Conservation (phyloP, 2,888 invertebrate genomes). For the Subacronicta megacephala region DNA sequence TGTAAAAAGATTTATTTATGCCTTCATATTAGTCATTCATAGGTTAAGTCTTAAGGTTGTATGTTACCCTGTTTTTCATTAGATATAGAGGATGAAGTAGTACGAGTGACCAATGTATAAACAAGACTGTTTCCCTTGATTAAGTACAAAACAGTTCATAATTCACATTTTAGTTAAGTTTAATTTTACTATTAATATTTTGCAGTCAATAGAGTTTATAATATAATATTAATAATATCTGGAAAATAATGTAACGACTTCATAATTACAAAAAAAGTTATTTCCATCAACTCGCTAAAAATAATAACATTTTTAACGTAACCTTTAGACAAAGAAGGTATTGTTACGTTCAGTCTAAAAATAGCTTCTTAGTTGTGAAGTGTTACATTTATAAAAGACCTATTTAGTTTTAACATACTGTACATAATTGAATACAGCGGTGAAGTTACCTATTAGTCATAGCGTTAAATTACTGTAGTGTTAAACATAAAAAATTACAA, state of each 20-base stretch:
- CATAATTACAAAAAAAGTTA: constrained; percentile 4
- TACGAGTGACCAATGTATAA: constrained; percentile 82
- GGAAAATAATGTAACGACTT: constrained; percentile 27
- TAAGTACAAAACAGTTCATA: constrained; percentile 80
- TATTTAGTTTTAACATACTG: constrained; percentile 53
- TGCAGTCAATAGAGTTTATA: constrained; percentile 21
- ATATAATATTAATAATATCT: constrained; percentile 4
- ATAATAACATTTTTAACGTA: constrained; percentile 17
- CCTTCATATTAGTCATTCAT: constrained; percentile 52
- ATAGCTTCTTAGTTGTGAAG: constrained; percentile 38
- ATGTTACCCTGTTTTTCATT: constrained; percentile 49
- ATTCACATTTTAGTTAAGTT: constrained; percentile 49
- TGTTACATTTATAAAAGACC: constrained; percentile 41
- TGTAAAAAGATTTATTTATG: constrained; percentile 53
- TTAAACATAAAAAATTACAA: constrained; percentile 41
- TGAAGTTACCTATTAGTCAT: constrained; percentile 84
- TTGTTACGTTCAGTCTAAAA: constrained; percentile 36
- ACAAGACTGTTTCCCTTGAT: constrained; percentile 83
- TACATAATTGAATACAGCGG: constrained; percentile 73
- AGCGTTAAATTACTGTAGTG: constrained; percentile 40
- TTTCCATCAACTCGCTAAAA: not conserved
- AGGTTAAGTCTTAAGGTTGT: constrained; percentile 32
- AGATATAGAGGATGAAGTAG: constrained; percentile 49
- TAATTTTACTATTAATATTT: constrained; percentile 31
- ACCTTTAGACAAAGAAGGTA: constrained; percentile 10